phyloP scores from a whole-genome alignment of 2,797 vertebrate species.

The Gymnothorax reevesii region DNA sequence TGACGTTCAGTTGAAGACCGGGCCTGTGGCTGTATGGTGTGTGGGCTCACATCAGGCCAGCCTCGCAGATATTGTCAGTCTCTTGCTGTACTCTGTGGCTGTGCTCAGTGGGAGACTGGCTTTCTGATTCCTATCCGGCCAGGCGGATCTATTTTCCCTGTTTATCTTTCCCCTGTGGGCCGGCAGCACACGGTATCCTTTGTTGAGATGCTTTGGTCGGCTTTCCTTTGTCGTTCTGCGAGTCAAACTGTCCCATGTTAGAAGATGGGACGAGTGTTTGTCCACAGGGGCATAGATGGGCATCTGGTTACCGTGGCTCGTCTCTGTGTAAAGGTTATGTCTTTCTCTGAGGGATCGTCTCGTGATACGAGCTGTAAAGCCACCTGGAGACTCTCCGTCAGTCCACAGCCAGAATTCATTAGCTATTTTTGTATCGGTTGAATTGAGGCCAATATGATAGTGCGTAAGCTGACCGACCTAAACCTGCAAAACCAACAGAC shows the following conservation, averaged over 20 bases:
- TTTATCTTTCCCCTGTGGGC: background rate
- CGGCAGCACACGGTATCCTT: background rate
- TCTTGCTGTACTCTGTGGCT: background rate
- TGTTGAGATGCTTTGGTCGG: background rate
- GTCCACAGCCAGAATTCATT: background rate
- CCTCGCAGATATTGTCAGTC: background rate
- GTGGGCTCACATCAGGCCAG: background rate
- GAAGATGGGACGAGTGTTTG: background rate
- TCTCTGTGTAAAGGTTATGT: background rate
- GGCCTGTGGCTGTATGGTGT: background rate
- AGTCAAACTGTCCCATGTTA: background rate
- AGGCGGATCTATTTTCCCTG: background rate
- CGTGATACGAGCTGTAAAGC: background rate
- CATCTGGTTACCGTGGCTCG: background rate
- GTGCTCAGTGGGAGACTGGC: background rate
- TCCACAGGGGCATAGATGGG: background rate
- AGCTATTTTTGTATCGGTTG: background rate
- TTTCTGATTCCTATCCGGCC: background rate
- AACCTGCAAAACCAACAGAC: background rate
- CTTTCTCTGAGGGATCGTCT: background rate
- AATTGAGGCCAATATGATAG: background rate
- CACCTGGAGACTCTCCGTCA: background rate
- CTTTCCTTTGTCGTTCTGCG: background rate
- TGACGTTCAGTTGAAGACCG: background rate
- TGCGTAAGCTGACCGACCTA: background rate